phyloP scores from a whole-genome alignment of 2,797 vertebrate species.

The Artibeus lituratus region DNA sequence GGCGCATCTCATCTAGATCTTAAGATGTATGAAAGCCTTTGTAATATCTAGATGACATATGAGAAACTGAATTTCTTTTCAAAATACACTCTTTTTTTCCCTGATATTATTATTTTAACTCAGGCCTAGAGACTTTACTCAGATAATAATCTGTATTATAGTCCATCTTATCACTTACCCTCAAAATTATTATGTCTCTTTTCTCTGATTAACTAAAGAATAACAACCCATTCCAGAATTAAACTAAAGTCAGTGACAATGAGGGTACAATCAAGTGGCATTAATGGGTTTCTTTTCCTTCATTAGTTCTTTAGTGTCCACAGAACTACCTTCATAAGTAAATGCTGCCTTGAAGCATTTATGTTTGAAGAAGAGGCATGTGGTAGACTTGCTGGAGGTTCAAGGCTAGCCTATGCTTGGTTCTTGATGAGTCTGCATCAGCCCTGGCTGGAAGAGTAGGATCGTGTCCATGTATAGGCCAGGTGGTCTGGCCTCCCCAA shows the following conservation, averaged over 20 bases:
- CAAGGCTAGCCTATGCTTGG: background rate
- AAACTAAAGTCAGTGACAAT: slow-evolving; percentile 7
- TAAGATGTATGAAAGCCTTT: background rate
- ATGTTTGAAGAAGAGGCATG: background rate
- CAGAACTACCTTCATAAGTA: slow-evolving; percentile 1
- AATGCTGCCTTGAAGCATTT: background rate
- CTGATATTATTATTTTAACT: background rate
- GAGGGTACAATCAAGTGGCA: slow-evolving; percentile 33
- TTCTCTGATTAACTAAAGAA: slow-evolving; percentile 50
- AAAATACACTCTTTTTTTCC: background rate
- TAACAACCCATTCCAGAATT: slow-evolving; percentile 40
- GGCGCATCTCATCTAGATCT: background rate
- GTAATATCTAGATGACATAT: background rate
- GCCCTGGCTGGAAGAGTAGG: background rate
- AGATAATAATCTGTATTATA: slow-evolving; percentile 37
- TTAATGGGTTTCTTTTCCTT: slow-evolving; percentile 58
- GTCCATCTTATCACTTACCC: slow-evolving; percentile 10
- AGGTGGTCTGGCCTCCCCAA: background rate
- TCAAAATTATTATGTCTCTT: background rate
- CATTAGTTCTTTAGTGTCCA: slow-evolving; percentile 39
- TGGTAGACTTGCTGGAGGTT: background rate
- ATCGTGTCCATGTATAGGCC: accelerated
- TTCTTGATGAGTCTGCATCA: background rate
- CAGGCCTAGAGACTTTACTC: slow-evolving; percentile 13
- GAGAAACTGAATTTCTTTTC: background rate